Base-by-base conservation (phyloP, 2,888 invertebrate species). In the Hedya salicella region DNA sequence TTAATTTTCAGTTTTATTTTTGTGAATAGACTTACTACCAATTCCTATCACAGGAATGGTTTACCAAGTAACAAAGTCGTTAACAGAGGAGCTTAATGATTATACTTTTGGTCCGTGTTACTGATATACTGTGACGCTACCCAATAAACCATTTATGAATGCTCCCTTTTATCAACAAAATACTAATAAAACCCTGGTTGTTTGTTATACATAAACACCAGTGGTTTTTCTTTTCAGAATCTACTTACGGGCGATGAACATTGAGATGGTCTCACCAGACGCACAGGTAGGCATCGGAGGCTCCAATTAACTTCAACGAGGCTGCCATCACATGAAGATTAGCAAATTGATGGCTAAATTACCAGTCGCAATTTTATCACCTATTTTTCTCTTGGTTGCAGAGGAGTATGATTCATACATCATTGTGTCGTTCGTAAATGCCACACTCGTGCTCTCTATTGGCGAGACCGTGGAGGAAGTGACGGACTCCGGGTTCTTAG, bases 391-490 rank as follows among this genome's bases (percentile, higher is more conserved):
- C 92, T 93, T 94, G 94, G 93, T 96, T 96, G 74, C 96, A 98
- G 99, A 99, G 94, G 97, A 97, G 86, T 99, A 94, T 94, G 99
- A 99, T 94, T 98, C 99, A 61, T 99, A 99, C 94, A 99, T 99
- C 94, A 98, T 99, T 87, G 99, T 99, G 78, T 99, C 99, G 57
- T 99, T 99, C 96, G 97, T 98, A 71, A 94, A 94, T 78, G 99
- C 99, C 75, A 99, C 99, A 14, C 95, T 99, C 81, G 99, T 99
- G 72, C 94, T 99, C 79, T 98, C 98, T 77, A 99, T 99, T 85
- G 99, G 99, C 75, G 99, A 99, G 90, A 99, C 99, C 13, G 99
- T 99, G n/a, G 99, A 99, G 90, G 99, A 99, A 95, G 99, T 99
- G 21, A 98, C 99, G 0, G 99, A 99, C 89, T 99, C 99, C 70